Conservation (phyloP, 2,888 invertebrate genomes). For the Chrysina gloriosa region DNA sequence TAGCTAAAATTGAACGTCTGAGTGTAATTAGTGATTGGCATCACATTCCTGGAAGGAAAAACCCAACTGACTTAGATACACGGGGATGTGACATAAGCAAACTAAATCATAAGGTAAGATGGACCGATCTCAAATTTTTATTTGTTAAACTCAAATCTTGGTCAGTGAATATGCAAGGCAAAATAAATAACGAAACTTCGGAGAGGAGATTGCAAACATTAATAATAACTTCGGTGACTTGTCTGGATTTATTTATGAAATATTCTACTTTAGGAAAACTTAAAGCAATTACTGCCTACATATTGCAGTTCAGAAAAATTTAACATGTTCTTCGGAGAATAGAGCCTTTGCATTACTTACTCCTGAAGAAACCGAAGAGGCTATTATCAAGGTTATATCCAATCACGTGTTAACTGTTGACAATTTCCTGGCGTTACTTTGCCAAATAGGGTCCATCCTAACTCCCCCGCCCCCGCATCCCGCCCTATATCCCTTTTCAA, state of each 20-base stretch:
- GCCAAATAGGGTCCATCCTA: slow-evolving; percentile 54
- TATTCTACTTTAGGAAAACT: too few relatives aligned
- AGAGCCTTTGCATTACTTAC: background rate
- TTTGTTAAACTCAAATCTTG: too few relatives aligned
- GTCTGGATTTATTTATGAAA: too few relatives aligned
- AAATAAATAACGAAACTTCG: too few relatives aligned
- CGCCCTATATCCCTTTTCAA: slow-evolving; percentile 53
- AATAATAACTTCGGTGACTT: too few relatives aligned
- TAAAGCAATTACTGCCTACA: too few relatives aligned
- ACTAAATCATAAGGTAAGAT: too few relatives aligned
- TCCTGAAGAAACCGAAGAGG: background rate
- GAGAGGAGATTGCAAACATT: too few relatives aligned
- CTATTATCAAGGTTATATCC: background rate
- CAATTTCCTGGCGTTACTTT: slow-evolving; percentile 7
- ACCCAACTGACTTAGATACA: background rate
- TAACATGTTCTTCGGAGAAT: background rate
- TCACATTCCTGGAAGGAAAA: background rate
- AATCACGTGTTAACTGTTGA: slow-evolving; percentile 20
- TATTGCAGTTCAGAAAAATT: too few relatives aligned
- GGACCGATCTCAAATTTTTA: too few relatives aligned
- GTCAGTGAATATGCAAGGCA: too few relatives aligned
- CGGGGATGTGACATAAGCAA: too few relatives aligned
- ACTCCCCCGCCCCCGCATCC: slow-evolving; percentile 55
- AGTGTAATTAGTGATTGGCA: background rate
- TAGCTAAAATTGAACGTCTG: background rate